A percentile compares a stretch with the other conserved stretches of the same genome.
phyloP scores from a whole-genome alignment of 2,113 vertebrate genomes.

The Ranitomeya variabilis region DNA sequence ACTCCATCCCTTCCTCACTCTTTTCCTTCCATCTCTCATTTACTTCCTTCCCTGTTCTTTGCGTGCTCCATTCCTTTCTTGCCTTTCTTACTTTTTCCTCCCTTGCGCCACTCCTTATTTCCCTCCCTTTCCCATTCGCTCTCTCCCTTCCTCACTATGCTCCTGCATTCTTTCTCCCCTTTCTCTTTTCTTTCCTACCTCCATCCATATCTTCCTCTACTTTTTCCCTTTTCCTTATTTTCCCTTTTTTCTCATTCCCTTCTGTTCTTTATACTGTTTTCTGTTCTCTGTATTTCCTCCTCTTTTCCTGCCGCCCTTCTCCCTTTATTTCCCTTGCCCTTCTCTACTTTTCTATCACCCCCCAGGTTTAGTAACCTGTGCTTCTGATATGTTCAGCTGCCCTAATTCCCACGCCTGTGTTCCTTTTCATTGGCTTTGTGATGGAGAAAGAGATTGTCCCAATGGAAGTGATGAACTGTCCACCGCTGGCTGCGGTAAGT shows the following conservation, averaged over 20 bases:
- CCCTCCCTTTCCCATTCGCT: no score
- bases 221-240: background rate
- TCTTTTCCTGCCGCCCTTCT: background rate
- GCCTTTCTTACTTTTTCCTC: background rate
- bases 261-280: background rate
- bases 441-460: slow-evolving; percentile 94
- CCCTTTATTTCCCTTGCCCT: background rate
- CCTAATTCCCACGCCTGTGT: slow-evolving; percentile 91
- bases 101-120: background rate
- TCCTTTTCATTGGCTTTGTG: slow-evolving; percentile 92
- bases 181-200: background rate
- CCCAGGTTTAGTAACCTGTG: slow-evolving; percentile 88
- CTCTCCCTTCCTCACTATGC: no score
- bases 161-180: no score
- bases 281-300: background rate
- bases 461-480: slow-evolving; percentile 94
- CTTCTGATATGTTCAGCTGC: slow-evolving; percentile 89
- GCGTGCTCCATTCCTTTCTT: background rate
- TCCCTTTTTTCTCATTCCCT: background rate
- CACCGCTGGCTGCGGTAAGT: slow-evolving; percentile 90
- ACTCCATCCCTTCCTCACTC: no score
- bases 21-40: background rate
- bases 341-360: background rate
- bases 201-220: background rate
- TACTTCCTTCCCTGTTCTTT: background rate